Base-by-base conservation (phyloP, 2,113 vertebrate genomes). In the Alosa alosa region DNA sequence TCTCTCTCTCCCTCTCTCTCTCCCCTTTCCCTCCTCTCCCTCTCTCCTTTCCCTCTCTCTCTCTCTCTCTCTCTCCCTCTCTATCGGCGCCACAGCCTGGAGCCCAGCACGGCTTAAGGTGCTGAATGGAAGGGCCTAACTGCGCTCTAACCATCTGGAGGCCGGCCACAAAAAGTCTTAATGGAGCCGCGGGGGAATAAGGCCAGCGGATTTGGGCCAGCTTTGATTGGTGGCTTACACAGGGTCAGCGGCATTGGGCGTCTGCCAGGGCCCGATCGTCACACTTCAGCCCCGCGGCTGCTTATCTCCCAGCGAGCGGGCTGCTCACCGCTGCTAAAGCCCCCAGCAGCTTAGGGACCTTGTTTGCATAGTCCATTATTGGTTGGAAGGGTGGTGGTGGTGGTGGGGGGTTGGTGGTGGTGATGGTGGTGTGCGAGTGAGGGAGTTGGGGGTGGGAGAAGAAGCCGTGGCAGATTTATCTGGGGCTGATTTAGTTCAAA, bases 151-250 rank as follows among this genome's bases (percentile, higher is more conserved):
- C 92, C 92, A 94, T 94, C 91, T 93, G 91, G 93, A 94, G 88
- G 86, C 88, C 90, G 90, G 87, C 46, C 81, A 92, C 91, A 94
- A 94, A 93, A 90, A 89, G 89, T 83, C 89, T 87, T 87, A 88
- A 90, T 91, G 50, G 88, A 93, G 88, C 87, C 93, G 85, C 83
- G 82, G 81, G 91, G 92, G 91, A 91, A 92, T 83, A 81, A 88
- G 90, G 90, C 91, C 91, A 91, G 89, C 5, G 86, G 92, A 93
- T 94, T 93, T 92, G 90, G 90, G 90, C 91, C 89, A 92, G 92
- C 91, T 94, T 94, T 94, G 91, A 93, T 92, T 93, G 91, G 91
- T 90, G 89, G 93, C 92, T 94, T 94, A 94, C 94, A 94, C 89
- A 84, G 85, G 94, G 93, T 94, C 91, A 94, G 90, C 91, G 93